Percentiles rank a stretch among this genome's conserved stretches.
These are phyloP conservation scores for Cheilosia impressa DNA, from an alignment of 2,888 invertebrate genomes.

Conservation along the genomic window DNA sequence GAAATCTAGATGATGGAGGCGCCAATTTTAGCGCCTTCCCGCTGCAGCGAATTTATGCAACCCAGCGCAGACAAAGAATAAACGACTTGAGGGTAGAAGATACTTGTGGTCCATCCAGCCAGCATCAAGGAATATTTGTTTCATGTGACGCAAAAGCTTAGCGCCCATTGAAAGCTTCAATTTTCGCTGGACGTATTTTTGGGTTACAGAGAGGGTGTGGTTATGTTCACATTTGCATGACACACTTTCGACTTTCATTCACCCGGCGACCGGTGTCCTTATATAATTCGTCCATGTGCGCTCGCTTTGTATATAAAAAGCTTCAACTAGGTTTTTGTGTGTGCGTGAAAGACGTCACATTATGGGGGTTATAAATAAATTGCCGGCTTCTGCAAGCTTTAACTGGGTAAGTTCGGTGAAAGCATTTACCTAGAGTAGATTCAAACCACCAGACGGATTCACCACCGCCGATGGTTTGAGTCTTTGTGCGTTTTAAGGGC, in stretches of 20 bases:
- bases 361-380: conserved; percentile 11
- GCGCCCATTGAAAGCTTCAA: conserved; percentile 37
- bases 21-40: conserved; percentile 64
- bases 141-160: conserved; percentile 65
- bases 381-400: conserved; percentile 29
- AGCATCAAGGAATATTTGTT: conserved; percentile 53
- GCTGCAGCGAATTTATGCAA: conserved; percentile 54
- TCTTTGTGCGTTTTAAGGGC: too few species aligned
- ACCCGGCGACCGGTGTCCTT: conserved; percentile 71
- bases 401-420: conserved; percentile 6
- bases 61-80: conserved; percentile 7
- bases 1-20: conserved; percentile 59
- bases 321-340: conserved; percentile 20
- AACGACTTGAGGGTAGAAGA: conserved; percentile 12
- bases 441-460: conserved; percentile 5
- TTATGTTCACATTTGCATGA: conserved; percentile 75
- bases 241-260: conserved; percentile 75
- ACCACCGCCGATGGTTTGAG: too few species aligned
- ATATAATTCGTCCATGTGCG: conserved; percentile 52
- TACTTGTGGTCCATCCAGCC: conserved; percentile 43
- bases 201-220: conserved; percentile 76
- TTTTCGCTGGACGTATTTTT: conserved; percentile 65
- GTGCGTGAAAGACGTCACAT: conserved; percentile 68
- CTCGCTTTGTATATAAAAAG: conserved; percentile 35
- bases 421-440: conserved; percentile 17